A percentile compares a stretch with the other conserved stretches of the same genome.
phyloP scores from a whole-genome alignment of 2,888 invertebrate genomes.

The Pseudococcus viburni region DNA sequence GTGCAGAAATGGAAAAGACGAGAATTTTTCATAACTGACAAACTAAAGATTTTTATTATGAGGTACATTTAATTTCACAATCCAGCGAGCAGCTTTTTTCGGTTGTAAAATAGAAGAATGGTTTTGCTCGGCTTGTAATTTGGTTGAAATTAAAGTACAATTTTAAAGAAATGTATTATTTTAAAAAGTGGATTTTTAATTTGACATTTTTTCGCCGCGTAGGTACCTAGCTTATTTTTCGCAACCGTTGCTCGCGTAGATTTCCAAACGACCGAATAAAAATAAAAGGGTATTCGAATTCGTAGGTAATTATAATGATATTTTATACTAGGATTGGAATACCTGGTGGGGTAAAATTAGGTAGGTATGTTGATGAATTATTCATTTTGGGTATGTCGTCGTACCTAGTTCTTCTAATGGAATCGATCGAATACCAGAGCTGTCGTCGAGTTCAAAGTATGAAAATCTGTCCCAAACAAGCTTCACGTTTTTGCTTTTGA shows the following conservation, averaged over 20 bases:
- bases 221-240: background rate
- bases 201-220: constrained; percentile 3
- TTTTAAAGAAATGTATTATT: constrained; percentile 43
- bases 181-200: constrained; percentile 4
- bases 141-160: constrained; percentile 33
- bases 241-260: background rate
- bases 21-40: constrained; percentile 58
- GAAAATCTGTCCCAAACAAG: too few species aligned
- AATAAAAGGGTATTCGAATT: background rate
- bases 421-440: too few species aligned
- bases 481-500: too few species aligned
- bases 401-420: too few species aligned
- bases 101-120: constrained; percentile 9
- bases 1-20: constrained; percentile 41
- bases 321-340: background rate
- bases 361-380: too few species aligned
- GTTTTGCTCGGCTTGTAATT: constrained; percentile 35
- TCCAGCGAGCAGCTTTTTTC: constrained; percentile 22
- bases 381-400: too few species aligned
- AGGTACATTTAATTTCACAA: constrained; percentile 47
- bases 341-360: too few species aligned
- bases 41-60: constrained; percentile 47
- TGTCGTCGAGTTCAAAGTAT: too few species aligned
- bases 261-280: background rate
- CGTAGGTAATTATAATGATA: background rate